Evolutionary conservation across 2,888 invertebrate species (phyloP).

Genomic region (Meganola albula): DNA sequence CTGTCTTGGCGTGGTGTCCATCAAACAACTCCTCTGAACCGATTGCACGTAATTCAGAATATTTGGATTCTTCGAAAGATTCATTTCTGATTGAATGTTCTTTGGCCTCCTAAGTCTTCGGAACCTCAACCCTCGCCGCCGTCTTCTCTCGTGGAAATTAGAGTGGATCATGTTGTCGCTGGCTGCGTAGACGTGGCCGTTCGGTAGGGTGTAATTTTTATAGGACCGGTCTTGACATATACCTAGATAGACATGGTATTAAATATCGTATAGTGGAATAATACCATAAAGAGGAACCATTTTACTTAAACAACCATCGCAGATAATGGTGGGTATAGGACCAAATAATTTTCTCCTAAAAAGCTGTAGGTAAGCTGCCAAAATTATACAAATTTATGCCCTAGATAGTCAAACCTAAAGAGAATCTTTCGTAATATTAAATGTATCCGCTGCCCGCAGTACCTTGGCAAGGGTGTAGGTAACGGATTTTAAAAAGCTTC

Average conservation of each 20-base stretch:
- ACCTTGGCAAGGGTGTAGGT: too few relatives aligned
- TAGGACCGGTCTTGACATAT: neutral
- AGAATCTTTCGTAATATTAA: too few relatives aligned
- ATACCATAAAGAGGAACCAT: too few relatives aligned
- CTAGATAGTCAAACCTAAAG: too few relatives aligned
- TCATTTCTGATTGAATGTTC: constrained; percentile 51
- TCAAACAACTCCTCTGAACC: constrained; percentile 50
- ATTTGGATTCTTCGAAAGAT: constrained; percentile 39
- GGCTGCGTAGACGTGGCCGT: constrained; percentile 42
- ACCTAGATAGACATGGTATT: neutral
- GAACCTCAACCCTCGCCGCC: constrained; percentile 42
- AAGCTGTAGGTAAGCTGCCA: too few relatives aligned
- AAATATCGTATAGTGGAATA: too few relatives aligned
- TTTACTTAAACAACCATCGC: too few relatives aligned
- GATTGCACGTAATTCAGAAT: constrained; percentile 57
- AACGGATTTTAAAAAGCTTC: too few relatives aligned
- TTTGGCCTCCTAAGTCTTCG: constrained; percentile 45
- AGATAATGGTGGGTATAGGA: too few relatives aligned
- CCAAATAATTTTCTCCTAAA: too few relatives aligned
- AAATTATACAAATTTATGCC: too few relatives aligned
- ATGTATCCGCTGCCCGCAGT: too few relatives aligned
- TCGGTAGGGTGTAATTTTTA: constrained; percentile 27
- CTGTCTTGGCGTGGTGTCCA: constrained; percentile 55
- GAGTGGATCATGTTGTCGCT: constrained; percentile 52
- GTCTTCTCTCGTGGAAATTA: constrained; percentile 37